These are phyloP conservation scores for Larimichthys crocea DNA, from an alignment of 2,113 vertebrate species.

Conservation along the genomic window DNA sequence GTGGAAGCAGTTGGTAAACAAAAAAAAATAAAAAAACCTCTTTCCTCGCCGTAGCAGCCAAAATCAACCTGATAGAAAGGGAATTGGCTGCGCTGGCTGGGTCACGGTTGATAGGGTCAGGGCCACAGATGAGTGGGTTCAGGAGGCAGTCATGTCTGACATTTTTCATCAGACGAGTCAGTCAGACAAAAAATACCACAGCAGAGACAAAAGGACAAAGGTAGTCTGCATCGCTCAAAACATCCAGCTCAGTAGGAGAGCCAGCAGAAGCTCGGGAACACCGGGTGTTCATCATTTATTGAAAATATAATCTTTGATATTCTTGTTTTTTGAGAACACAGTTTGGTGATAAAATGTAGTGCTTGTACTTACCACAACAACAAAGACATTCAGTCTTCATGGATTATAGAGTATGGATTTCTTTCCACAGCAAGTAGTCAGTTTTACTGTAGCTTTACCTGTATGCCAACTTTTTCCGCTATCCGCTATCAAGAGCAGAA, in stretches of 20 bases:
- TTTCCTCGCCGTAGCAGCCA: slow-evolving; percentile 15
- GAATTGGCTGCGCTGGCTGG: slow-evolving; percentile 41
- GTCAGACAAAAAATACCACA: slow-evolving; percentile 27
- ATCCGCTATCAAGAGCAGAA: neutral
- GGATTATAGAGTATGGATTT: neutral
- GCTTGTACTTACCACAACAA: neutral
- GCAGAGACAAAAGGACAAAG: slow-evolving; percentile 51
- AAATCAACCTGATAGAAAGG: slow-evolving; percentile 51
- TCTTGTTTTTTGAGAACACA: neutral
- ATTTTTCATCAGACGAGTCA: slow-evolving; percentile 54
- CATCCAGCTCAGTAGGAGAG: slow-evolving; percentile 8
- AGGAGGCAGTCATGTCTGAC: slow-evolving; percentile 63
- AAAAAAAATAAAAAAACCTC: slow-evolving; percentile 9
- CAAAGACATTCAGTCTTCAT: neutral
- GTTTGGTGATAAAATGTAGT: neutral
- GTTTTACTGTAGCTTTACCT: neutral
- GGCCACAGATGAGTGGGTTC: slow-evolving; percentile 61
- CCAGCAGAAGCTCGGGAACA: neutral
- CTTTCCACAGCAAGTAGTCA: neutral
- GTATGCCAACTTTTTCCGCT: too few relatives aligned
- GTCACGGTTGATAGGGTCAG: slow-evolving; percentile 63
- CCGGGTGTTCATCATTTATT: neutral
- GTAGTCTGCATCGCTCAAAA: neutral
- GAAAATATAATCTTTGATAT: neutral
- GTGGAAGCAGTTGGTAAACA: slow-evolving; percentile 48